Percentiles rank a stretch among this genome's conserved stretches.
Conservation (phyloP, 2,113 vertebrate species). For the Castor canadensis region DNA sequence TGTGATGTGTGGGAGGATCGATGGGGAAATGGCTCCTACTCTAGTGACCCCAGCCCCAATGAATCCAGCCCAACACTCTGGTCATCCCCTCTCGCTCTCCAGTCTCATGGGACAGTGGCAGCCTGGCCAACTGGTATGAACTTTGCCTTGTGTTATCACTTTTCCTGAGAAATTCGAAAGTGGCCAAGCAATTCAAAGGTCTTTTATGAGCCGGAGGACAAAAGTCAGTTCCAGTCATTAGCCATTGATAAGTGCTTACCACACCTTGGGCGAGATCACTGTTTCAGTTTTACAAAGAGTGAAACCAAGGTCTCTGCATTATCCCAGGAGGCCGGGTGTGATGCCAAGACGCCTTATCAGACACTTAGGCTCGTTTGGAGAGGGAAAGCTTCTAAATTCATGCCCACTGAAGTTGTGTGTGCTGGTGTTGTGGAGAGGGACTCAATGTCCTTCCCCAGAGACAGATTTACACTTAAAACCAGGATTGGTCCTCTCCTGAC, state of each 20-base stretch:
- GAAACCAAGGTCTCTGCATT: neutral
- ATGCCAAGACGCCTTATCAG: conserved; percentile 6
- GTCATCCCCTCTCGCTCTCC: neutral
- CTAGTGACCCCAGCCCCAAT: neutral
- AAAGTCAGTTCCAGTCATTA: conserved; percentile 72
- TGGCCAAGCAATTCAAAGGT: conserved; percentile 70
- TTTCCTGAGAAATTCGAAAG: conserved; percentile 62
- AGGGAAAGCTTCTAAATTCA: neutral
- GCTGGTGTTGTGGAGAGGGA: rapidly evolving
- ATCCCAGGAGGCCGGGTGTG: neutral
- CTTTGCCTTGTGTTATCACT: conserved; percentile 67
- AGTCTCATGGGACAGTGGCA: neutral
- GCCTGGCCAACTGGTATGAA: conserved; percentile 45
- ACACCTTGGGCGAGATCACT: conserved; percentile 45
- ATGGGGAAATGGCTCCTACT: neutral
- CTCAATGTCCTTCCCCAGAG: neutral
- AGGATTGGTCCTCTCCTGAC: neutral
- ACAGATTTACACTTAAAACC: neutral
- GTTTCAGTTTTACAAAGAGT: neutral
- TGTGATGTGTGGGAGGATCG: neutral
- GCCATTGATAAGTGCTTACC: conserved; percentile 44
- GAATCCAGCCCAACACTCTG: neutral
- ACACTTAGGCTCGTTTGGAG: neutral
- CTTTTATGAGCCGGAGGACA: conserved; percentile 67
- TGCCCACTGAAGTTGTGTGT: neutral